Evolutionary conservation across 2,888 invertebrate genomes (phyloP), one percentile per base, ranked within the genome.

Genomic region (Trichogramma dendrolimi): DNA sequence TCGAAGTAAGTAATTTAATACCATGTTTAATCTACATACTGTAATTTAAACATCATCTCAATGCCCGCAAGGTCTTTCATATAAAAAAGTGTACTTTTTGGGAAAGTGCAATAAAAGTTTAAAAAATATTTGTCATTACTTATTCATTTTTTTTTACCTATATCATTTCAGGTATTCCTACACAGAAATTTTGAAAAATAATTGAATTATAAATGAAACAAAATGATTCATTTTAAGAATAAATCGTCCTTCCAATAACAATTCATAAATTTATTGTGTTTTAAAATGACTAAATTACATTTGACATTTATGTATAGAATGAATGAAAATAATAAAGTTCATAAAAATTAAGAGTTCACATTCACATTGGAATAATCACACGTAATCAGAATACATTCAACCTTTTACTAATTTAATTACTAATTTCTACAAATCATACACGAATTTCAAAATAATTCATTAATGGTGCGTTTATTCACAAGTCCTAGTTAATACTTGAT

Each of bases 41-140:
- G 27, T 27, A 27, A 27, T 27, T 27, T 27, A 27, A 27, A 27
- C 27, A 27, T 27, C 27, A 27, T 27, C 27, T 27, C 27, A 27
- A 27, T 27, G 27, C 27, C 27, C 27, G 27, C 40, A 27, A 61
- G 53, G 50, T 64, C 46, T 59, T 43, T 49, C 61, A 50, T 47
- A 51, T 59, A 4, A 53, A 59, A 70, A 70, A 71, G 67, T 73
- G 73, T 75, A 73, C 71, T 73, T 71, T 71, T 69, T 74, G 74
- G 76, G 74, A 74, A 75, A 77, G 75, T 77, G 75, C 74, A 77
- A 77, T 76, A 77, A 77, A 72, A 72, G 67, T 70, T 67, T 72
- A 70, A 65, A 70, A 72, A 65, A 68, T 60, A 63, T 59, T n/a
- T 61, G 11, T 42, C 4, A 8, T 38, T 48, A 27, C 14, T 49